A percentile compares a stretch with the other conserved stretches of the same genome.
phyloP scores from a whole-genome alignment of 2,113 vertebrate species.

The Amphiprion percula region DNA sequence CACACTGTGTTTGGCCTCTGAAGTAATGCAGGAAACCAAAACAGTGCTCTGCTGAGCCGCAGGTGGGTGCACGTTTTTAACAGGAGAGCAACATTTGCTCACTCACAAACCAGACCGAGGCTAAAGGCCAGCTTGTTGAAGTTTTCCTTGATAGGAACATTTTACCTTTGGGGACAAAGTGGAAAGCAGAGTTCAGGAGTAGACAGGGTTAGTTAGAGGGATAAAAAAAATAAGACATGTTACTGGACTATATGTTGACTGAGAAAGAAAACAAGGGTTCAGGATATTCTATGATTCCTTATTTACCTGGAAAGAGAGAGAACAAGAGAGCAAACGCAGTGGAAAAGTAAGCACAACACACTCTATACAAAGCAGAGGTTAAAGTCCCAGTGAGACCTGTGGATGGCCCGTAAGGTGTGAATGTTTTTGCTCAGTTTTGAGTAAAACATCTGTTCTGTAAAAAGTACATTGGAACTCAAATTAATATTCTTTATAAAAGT shows the following conservation, averaged over 20 bases:
- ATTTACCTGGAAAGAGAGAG: slow-evolving; percentile 22
- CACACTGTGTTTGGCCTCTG: slow-evolving; percentile 56
- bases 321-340: background rate
- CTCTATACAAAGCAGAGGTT: background rate
- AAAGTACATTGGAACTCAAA: background rate
- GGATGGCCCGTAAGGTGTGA: slow-evolving; percentile 19
- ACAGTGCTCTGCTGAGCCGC: slow-evolving; percentile 30
- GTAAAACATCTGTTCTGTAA: slow-evolving; percentile 6
- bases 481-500: background rate
- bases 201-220: background rate
- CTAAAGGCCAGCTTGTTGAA: background rate
- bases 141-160: slow-evolving; percentile 1
- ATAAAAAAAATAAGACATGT: background rate
- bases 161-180: background rate
- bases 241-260: background rate
- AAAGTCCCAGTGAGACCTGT: too few relatives aligned
- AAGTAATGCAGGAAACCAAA: slow-evolving; percentile 25
- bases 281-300: background rate
- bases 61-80: slow-evolving; percentile 23
- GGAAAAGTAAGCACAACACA: background rate
- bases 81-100: background rate
- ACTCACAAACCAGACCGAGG: slow-evolving; percentile 22
- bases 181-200: background rate
- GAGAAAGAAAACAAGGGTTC: slow-evolving; percentile 8
- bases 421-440: slow-evolving; percentile 14